Evolutionary conservation across 2,113 vertebrate species (phyloP).

Genomic region (Pomatostomus ruficeps): DNA sequence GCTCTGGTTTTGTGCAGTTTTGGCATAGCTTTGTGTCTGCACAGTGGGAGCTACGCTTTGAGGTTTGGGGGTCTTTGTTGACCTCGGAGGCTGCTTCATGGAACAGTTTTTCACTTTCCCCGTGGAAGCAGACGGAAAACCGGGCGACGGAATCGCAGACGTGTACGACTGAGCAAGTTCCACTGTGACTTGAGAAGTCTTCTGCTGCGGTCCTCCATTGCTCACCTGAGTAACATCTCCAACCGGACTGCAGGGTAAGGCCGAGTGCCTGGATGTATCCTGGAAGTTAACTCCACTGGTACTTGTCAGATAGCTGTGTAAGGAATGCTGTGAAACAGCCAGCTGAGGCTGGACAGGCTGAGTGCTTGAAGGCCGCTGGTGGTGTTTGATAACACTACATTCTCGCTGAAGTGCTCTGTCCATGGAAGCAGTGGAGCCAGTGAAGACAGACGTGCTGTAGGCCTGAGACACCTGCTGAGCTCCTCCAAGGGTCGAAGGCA

Average conservation of each 20-base stretch:
- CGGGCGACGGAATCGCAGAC: constrained; percentile 78
- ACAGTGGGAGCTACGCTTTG: constrained; percentile 77
- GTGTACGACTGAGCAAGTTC: constrained; percentile 84
- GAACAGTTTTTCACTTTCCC: constrained; percentile 83
- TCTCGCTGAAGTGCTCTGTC: constrained; percentile 98
- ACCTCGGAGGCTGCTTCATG: constrained; percentile 77
- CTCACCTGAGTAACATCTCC: constrained; percentile 86
- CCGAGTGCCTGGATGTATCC: constrained; percentile 83
- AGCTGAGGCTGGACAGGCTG: constrained; percentile 86
- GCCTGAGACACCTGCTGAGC: constrained; percentile 83
- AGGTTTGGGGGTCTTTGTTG: constrained; percentile 78
- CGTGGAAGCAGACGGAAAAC: constrained; percentile 78
- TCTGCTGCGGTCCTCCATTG: constrained; percentile 82
- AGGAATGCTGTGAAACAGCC: constrained; percentile 87
- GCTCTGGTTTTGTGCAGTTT: constrained; percentile 86
- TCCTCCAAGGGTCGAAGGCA: constrained; percentile 81
- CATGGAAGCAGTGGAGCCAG: constrained; percentile 85
- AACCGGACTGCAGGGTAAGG: constrained; percentile 83
- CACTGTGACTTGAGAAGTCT: constrained; percentile 79
- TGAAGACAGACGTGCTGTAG: constrained; percentile 86
- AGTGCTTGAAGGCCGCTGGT: constrained; percentile 97
- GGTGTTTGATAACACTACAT: constrained; percentile 99
- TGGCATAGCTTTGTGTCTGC: constrained; percentile 87
- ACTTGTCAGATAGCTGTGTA: constrained; percentile 85
- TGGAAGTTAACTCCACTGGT: constrained; percentile 83